Conservation (phyloP, 2,797 vertebrate species). For the Sylvilagus floridanus region DNA sequence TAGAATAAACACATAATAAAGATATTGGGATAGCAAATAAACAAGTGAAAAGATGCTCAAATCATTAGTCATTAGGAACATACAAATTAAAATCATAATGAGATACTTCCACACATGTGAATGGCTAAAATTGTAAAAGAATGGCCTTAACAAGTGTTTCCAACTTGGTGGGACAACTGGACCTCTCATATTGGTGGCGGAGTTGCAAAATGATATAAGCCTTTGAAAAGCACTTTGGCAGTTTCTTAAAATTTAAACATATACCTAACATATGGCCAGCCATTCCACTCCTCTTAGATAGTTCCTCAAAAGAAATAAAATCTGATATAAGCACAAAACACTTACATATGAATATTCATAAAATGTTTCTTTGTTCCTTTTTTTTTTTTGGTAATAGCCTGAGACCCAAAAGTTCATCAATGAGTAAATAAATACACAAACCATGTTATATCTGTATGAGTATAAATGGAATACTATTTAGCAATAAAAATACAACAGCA, state of each 20-base stretch:
- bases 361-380: neutral
- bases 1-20: slow-evolving; percentile 7
- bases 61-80: slow-evolving; percentile 18
- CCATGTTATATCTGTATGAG: neutral
- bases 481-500: neutral
- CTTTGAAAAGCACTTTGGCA: slow-evolving; percentile 15
- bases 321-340: neutral
- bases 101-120: neutral
- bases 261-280: neutral
- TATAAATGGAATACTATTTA: neutral
- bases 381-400: neutral
- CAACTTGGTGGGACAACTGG: neutral
- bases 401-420: neutral
- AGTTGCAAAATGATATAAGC: neutral
- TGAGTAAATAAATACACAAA: neutral
- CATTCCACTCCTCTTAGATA: neutral
- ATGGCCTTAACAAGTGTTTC: neutral
- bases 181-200: neutral
- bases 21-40: slow-evolving; percentile 38
- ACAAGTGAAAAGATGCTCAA: slow-evolving; percentile 17
- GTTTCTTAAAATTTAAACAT: slow-evolving; percentile 28
- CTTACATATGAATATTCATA: neutral
- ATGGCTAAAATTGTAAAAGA: slow-evolving; percentile 5
- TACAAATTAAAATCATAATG: slow-evolving; percentile 2
- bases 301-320: slow-evolving; percentile 58